Base-by-base conservation (phyloP, 2,797 vertebrate genomes). In the Leuciscus waleckii region DNA sequence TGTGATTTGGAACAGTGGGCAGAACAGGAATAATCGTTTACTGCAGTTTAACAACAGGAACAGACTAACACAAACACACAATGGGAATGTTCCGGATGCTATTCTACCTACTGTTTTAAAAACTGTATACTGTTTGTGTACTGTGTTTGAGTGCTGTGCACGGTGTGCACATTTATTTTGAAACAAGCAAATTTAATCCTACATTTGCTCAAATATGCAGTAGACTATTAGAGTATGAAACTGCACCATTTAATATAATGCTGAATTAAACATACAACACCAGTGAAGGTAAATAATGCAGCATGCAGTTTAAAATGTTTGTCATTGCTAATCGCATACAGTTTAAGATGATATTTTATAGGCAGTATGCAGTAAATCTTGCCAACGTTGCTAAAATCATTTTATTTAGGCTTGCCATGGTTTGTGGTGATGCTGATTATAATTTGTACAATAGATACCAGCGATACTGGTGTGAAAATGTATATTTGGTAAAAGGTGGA, bases 11-110 rank as follows among this genome's bases (percentile, higher is more conserved):
- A 77, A 77, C 51, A 63, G 39, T 49, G 68, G 32, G 35, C 51
- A 73, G 49, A 70, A 41, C 74, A 65, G 41, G 54, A 78, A 19
- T 70, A 73, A 63, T 49, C 16, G 9, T 82, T 77, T 71, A 41
- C 75, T 49, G 32, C 63, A 35, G 63, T 69, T 58, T 61, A 76
- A 46, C 70, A 82, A 82, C 83, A 35, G 46, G 80, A 85, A 86
- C 68, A 86, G 49, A 89, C 63, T n/a, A 26, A 23, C 74, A 26
- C 78, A 70, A 8, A 63, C 67, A 43, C 2, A 39, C 5, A 35
- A 9, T 16, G n/a, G 16, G 16, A 41, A 17, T 32, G 49, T 81
- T 70, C 23, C 39, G 6, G 19, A 81, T 70, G 35, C 32, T 35
- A 10, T 39, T 39, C 46, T 39, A 37, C 79, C 32, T 54, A 63